Evolutionary conservation across 1,140 invertebrate species (phyloP), one percentile per base, ranked within the genome.

Genomic region (Drosophila miranda): DNA sequence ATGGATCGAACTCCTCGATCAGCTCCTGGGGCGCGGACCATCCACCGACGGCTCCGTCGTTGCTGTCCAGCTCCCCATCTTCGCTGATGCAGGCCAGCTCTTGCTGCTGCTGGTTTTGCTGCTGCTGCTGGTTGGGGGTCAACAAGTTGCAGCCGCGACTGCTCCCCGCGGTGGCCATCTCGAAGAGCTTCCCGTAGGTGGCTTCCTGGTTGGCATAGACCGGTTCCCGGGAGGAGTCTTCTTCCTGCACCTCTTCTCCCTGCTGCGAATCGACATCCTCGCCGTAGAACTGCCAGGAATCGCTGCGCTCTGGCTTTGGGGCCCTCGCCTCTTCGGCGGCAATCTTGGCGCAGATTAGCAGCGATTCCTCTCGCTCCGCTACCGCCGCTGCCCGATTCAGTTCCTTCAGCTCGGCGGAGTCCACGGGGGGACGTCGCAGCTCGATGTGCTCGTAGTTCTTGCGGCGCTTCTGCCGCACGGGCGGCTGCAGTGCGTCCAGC

Each of bases 1-100:
- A 13, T n/a, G 90, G 90, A 74, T 91, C 90, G 21, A 91, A 91
- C 67, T 91, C 90, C 45, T 90, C 56, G 3, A 91, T 81, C 11
- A 91, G 53, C 3, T 86, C 89, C 11, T 60, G 66, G 0, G 77
- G 66, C 42, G 80, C 64, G 0, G 49, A 21, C 23, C 60, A 56
- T 0, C 83, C 82, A 1, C 84, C 84, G 0, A 89, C 84, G 0
- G 89, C 89, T 9, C 89, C 89, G 11, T 82, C 83, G 23, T 23
- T 49, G 60, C 66, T 71, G 13, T 81, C 73, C 49, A 78, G 11
- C 11, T 86, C 81, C 0, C 62, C 61, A 19, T 84, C 74, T 60
- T 88, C 81, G 44, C 58, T 75, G 49, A 87, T 82, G 66, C 75
- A 73, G 3, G 61, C 62, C n/a, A 82, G 49, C 49, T 78, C 67